Percentiles rank a stretch among this genome's conserved stretches.
phyloP scores from a whole-genome alignment of 2,797 vertebrate species.

The Diceros bicornis region DNA sequence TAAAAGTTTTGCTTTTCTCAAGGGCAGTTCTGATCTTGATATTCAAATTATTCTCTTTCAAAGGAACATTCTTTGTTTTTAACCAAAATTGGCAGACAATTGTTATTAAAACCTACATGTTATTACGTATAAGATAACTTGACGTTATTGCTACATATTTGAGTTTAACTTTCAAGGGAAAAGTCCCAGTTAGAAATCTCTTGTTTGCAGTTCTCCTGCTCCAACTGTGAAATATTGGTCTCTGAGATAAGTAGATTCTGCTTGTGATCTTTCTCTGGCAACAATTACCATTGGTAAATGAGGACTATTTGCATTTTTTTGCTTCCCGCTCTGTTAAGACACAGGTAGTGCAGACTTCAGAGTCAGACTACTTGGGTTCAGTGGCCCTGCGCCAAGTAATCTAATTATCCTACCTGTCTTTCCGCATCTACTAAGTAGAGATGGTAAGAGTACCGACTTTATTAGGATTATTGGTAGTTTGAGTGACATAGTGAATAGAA shows the following conservation, averaged over 20 bases:
- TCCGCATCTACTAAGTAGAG: background rate
- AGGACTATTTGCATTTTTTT: slow-evolving; percentile 23
- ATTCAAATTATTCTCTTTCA: slow-evolving; percentile 61
- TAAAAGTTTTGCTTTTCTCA: slow-evolving; percentile 74
- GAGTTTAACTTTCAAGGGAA: slow-evolving; percentile 64
- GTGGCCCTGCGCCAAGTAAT: slow-evolving; percentile 8
- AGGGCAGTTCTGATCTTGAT: slow-evolving; percentile 69
- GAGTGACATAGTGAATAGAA: background rate
- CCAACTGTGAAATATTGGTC: slow-evolving; percentile 41
- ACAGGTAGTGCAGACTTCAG: background rate
- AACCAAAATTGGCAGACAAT: slow-evolving; percentile 57
- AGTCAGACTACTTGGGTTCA: background rate
- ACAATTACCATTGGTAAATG: slow-evolving; percentile 16
- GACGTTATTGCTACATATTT: slow-evolving; percentile 46
- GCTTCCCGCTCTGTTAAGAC: slow-evolving; percentile 9
- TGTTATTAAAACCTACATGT: slow-evolving; percentile 46
- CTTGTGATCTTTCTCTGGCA: slow-evolving; percentile 34
- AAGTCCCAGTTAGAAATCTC: slow-evolving; percentile 18
- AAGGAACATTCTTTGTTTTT: slow-evolving; percentile 71
- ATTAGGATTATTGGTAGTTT: slow-evolving; percentile 7
- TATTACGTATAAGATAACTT: background rate
- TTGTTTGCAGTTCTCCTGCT: background rate
- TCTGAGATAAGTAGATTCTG: background rate
- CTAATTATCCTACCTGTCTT: background rate
- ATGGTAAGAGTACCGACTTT: background rate